Conservation (phyloP, 2,113 vertebrate genomes). For the Ptilonorhynchus violaceus region DNA sequence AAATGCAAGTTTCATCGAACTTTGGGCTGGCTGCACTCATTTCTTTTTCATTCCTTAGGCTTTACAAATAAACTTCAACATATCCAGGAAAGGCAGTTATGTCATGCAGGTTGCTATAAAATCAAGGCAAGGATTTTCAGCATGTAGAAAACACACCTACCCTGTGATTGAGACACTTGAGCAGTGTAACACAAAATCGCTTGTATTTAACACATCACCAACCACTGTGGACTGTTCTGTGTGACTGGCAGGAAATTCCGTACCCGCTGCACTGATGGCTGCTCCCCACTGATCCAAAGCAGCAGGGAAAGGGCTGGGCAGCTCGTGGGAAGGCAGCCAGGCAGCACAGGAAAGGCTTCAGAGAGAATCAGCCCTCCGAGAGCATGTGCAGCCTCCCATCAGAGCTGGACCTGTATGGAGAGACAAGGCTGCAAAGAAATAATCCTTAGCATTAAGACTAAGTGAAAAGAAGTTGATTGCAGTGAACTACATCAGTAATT, state of each 20-base stretch:
- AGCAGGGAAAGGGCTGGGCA: neutral
- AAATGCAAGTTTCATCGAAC: neutral
- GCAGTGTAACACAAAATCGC: neutral
- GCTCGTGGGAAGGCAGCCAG: neutral
- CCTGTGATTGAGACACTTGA: neutral
- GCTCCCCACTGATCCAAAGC: neutral
- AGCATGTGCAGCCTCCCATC: fast-evolving
- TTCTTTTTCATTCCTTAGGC: neutral
- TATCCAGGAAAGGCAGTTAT: neutral
- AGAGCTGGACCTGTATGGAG: neutral
- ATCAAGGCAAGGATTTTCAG: neutral
- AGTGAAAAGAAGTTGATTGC: neutral
- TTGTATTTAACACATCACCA: neutral
- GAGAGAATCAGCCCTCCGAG: fast-evolving
- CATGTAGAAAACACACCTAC: neutral
- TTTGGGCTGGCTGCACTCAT: neutral
- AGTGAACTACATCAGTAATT: neutral
- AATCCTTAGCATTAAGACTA: neutral
- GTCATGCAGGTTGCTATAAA: neutral
- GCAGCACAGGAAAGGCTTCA: fast-evolving
- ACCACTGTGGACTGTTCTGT: neutral
- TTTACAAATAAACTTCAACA: neutral
- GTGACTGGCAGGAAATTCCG: neutral
- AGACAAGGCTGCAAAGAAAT: neutral
- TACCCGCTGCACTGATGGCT: no score